These are phyloP conservation scores for Sebastes diploproa DNA, from an alignment of 2,797 vertebrate genomes.

Conservation along the genomic window DNA sequence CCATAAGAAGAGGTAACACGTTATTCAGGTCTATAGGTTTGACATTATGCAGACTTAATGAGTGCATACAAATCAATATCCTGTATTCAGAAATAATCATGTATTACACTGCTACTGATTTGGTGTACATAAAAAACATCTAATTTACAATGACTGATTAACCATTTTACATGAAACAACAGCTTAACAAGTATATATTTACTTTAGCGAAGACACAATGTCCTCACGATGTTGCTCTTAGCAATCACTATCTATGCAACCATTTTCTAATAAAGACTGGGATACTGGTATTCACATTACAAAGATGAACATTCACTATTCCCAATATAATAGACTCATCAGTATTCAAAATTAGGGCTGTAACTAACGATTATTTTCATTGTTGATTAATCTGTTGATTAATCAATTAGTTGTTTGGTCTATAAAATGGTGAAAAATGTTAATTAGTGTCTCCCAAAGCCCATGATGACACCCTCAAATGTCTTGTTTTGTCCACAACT, in stretches of 20 bases:
- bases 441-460: fast-evolving
- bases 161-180: not conserved
- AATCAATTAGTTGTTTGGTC: no score
- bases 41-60: not conserved
- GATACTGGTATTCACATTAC: not conserved
- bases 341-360: not conserved
- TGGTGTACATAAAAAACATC: not conserved
- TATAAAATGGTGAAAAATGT: no score
- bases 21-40: not conserved
- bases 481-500: no score
- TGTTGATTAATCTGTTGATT: no score
- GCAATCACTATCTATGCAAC: not conserved
- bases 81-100: not conserved
- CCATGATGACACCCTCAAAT: fast-evolving
- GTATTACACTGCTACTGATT: not conserved
- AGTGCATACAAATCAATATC: not conserved
- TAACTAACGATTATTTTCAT: no score
- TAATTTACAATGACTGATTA: not conserved
- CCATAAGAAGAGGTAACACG: slow-evolving; percentile 7
- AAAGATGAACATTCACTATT: not conserved
- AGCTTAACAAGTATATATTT: not conserved
- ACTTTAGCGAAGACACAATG: not conserved
- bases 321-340: not conserved
- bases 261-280: not conserved
- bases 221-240: not conserved